Percentiles rank a stretch among this genome's conserved stretches.
phyloP scores from a whole-genome alignment of 2,797 vertebrate species.

The Fratercula arctica region DNA sequence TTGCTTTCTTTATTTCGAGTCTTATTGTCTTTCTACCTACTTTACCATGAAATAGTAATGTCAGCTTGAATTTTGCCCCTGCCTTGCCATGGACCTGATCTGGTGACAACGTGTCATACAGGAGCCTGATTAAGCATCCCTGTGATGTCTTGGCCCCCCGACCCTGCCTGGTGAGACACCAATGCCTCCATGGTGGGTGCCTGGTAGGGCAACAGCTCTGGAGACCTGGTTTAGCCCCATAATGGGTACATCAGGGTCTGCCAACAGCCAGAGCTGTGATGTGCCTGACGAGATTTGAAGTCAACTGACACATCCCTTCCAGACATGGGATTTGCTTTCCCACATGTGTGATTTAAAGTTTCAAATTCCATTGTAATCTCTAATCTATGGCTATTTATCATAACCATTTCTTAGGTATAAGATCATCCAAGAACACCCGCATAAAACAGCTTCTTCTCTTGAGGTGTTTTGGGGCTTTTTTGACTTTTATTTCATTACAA shows the following conservation, averaged over 20 bases:
- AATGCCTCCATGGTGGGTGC: accelerated
- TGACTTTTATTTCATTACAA: neutral
- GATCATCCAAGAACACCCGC: neutral
- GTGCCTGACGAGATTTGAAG: neutral
- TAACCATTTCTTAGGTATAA: neutral
- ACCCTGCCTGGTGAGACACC: neutral
- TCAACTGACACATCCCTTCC: neutral
- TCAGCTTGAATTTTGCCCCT: neutral
- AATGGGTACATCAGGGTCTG: neutral
- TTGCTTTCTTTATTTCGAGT: neutral
- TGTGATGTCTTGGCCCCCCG: neutral
- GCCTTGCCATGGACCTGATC: neutral
- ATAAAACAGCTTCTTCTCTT: neutral
- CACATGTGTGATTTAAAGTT: neutral
- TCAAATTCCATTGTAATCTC: neutral
- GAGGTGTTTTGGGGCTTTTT: accelerated
- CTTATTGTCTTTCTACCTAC: neutral
- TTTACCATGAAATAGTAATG: neutral
- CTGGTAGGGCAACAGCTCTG: neutral
- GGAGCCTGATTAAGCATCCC: neutral
- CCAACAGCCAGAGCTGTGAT: neutral
- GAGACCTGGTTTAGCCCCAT: neutral
- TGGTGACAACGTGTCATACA: neutral
- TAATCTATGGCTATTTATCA: neutral
- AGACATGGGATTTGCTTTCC: neutral